phyloP scores from a whole-genome alignment of 2,888 invertebrate genomes.

The Pollenia griseotomentosa region DNA sequence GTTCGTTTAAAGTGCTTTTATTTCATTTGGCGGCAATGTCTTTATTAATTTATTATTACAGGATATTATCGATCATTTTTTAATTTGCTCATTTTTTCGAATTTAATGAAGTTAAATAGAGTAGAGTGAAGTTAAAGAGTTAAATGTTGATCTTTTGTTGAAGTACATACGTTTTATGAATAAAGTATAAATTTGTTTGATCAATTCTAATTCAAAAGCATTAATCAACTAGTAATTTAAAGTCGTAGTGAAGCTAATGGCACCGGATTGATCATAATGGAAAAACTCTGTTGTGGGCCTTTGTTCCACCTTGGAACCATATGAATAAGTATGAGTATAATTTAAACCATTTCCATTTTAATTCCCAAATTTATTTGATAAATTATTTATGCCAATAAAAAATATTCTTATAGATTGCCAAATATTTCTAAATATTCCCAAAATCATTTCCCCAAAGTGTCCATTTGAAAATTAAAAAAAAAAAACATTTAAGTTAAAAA shows the following conservation, averaged over 20 bases:
- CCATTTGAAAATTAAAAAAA: constrained; percentile 19
- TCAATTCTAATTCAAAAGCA: too few relatives aligned
- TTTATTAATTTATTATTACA: constrained; percentile 81
- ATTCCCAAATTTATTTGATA: too few relatives aligned
- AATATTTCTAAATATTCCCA: constrained; percentile 42
- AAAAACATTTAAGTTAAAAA: constrained; percentile 36
- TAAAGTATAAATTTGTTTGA: too few relatives aligned
- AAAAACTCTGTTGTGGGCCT: too few relatives aligned
- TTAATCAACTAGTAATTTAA: too few relatives aligned
- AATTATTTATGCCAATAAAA: constrained; percentile 10
- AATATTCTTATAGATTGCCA: not conserved
- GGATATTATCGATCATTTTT: constrained; percentile 83
- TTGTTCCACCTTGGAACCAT: too few relatives aligned
- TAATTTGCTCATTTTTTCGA: constrained; percentile 75
- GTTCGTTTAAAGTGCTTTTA: constrained; percentile 2
- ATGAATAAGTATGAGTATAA: too few relatives aligned
- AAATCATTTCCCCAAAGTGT: constrained; percentile 42
- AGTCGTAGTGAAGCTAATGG: too few relatives aligned
- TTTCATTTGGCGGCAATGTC: constrained; percentile 65
- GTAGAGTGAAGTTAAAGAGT: constrained; percentile 12
- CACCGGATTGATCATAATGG: too few relatives aligned
- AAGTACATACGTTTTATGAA: not conserved
- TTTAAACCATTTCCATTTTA: too few relatives aligned
- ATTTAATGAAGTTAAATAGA: constrained; percentile 39
- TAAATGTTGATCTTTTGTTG: constrained; percentile 28